phyloP scores from a whole-genome alignment of 2,888 invertebrate genomes.

The Nemapogon koenigi region DNA sequence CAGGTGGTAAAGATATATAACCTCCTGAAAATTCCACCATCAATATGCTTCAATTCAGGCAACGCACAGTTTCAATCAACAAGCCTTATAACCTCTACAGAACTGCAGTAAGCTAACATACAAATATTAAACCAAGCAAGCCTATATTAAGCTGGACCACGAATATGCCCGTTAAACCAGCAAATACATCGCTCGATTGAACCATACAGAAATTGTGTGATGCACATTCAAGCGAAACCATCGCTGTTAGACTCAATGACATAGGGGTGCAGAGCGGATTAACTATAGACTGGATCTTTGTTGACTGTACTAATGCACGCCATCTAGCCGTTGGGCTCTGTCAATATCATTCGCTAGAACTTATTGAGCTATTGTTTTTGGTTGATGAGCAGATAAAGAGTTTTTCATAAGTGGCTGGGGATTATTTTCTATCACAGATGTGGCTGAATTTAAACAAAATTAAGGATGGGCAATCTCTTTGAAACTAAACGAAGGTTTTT shows the following conservation, averaged over 20 bases:
- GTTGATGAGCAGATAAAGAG: conserved; percentile 25
- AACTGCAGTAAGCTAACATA: conserved; percentile 40
- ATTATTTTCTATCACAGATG: too few species aligned
- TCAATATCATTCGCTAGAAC: too few species aligned
- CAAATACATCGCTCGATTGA: background rate
- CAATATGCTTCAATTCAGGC: too few species aligned
- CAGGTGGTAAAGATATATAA: too few species aligned
- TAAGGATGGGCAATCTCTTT: too few species aligned
- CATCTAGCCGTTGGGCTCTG: conserved; percentile 55
- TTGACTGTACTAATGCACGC: conserved; percentile 58
- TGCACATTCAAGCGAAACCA: background rate
- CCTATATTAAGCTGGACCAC: conserved; percentile 44
- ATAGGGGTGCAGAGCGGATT: conserved; percentile 24
- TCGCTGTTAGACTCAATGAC: background rate
- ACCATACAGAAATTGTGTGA: conserved; percentile 11
- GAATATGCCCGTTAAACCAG: background rate
- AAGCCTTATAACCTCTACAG: too few species aligned
- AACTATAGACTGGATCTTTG: conserved; percentile 21
- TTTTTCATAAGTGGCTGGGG: too few species aligned
- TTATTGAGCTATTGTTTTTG: conserved; percentile 38
- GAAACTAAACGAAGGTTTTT: too few species aligned
- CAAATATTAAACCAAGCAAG: conserved; percentile 54
- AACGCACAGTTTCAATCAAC: too few species aligned
- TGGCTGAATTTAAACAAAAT: too few species aligned
- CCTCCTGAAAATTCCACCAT: too few species aligned